Evolutionary conservation across 2,888 invertebrate species (phyloP).

Genomic region (Sinotaia quadrata): DNA sequence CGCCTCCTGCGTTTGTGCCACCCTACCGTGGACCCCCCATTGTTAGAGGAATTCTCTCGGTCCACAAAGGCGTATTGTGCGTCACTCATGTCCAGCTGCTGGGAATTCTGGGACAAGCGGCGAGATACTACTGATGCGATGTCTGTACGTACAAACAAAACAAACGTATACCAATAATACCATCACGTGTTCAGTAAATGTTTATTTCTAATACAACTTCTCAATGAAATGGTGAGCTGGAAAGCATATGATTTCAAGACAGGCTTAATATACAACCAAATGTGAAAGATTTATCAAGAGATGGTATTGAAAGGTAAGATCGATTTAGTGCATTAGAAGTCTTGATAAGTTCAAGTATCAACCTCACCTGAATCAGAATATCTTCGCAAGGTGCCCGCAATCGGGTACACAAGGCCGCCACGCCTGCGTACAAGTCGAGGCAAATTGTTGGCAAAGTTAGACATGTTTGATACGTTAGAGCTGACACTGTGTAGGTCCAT

Average conservation of each 20-base stretch:
- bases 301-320: not conserved
- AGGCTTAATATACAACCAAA: not conserved
- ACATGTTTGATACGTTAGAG: slow-evolving; percentile 85
- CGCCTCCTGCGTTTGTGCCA: slow-evolving; percentile 41
- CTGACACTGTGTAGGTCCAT: slow-evolving; percentile 78
- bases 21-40: slow-evolving; percentile 28
- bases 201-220: too few species aligned
- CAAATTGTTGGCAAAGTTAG: slow-evolving; percentile 89
- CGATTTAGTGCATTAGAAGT: too few species aligned
- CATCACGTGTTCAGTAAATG: too few species aligned
- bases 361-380: slow-evolving; percentile 73
- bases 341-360: too few species aligned
- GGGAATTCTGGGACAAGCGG: slow-evolving; percentile 39
- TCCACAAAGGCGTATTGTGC: slow-evolving; percentile 34
- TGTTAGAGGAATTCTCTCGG: slow-evolving; percentile 35
- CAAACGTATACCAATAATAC: too few species aligned
- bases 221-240: too few species aligned
- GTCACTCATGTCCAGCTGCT: slow-evolving; percentile 27
- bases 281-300: not conserved
- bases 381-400: slow-evolving; percentile 73
- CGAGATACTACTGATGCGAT: slow-evolving; percentile 38
- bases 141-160: too few species aligned
- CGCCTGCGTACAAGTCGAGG: slow-evolving; percentile 88
- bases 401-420: slow-evolving; percentile 80
- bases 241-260: not conserved